Conservation (phyloP, 92 coral and sea anemone genomes). For the Meandrina meandrites region DNA sequence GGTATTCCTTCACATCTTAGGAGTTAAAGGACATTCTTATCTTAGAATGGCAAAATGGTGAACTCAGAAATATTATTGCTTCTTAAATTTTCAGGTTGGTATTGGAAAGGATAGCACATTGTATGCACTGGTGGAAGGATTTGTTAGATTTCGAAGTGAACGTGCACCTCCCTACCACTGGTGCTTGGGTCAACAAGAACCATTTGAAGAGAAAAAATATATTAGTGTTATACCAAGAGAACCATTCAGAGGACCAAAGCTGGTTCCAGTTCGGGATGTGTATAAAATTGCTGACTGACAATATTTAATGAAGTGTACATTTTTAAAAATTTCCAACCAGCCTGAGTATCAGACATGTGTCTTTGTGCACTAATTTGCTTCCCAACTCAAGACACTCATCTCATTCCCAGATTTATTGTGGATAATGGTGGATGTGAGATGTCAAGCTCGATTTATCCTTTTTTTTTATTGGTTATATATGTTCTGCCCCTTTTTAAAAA, state of each 20-base stretch:
- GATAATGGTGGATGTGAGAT: too few species aligned
- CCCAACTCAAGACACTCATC: too few species aligned
- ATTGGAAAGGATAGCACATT: constrained; percentile 92
- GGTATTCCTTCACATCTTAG: too few species aligned
- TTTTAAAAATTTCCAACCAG: neutral
- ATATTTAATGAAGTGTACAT: neutral
- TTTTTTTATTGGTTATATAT: too few species aligned
- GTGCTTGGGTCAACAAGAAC: constrained; percentile 84
- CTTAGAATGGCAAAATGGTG: too few species aligned
- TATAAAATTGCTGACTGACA: constrained; percentile 21
- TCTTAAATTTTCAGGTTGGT: constrained; percentile 73
- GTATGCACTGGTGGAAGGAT: constrained; percentile 89
- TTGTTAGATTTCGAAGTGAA: constrained; percentile 80
- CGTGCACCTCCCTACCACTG: constrained; percentile 90
- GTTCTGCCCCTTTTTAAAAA: too few species aligned
- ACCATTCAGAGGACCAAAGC: constrained; percentile 50
- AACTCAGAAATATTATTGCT: neutral
- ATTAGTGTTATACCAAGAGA: constrained; percentile 72
- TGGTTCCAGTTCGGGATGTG: constrained; percentile 68
- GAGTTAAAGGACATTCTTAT: too few species aligned
- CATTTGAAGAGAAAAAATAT: constrained; percentile 87
- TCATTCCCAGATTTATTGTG: too few species aligned
- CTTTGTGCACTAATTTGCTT: too few species aligned
- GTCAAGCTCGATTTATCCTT: too few species aligned
- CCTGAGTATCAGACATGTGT: neutral